Evolutionary conservation across 2,113 vertebrate species (phyloP).

Genomic region (Pitta sordida): DNA sequence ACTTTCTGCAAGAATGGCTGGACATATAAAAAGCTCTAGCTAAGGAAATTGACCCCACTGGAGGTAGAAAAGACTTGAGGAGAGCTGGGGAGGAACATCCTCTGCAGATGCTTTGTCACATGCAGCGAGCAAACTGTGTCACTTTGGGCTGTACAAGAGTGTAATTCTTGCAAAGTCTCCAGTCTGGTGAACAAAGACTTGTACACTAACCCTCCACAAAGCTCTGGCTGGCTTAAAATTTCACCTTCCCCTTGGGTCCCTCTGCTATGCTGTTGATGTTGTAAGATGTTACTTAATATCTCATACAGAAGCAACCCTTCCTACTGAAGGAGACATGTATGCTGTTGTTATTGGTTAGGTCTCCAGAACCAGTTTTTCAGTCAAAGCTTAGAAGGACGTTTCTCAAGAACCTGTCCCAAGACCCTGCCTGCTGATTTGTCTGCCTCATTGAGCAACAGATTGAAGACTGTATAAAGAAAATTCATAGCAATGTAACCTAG

Average conservation of each 20-base stretch:
- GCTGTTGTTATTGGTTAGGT: not conserved
- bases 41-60: not conserved
- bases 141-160: not conserved
- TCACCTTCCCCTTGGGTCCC: not conserved
- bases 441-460: not conserved
- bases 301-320: not conserved
- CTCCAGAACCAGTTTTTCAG: not conserved
- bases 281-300: not conserved
- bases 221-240: not conserved
- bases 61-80: not conserved
- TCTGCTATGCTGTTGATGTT: not conserved
- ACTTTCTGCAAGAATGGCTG: not conserved
- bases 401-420: not conserved
- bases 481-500: not conserved
- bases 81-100: not conserved
- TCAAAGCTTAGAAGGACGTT: not conserved
- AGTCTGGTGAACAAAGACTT: not conserved
- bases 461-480: not conserved
- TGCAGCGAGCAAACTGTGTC: not conserved
- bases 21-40: not conserved
- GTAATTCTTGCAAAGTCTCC: not conserved
- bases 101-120: not conserved
- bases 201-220: not conserved
- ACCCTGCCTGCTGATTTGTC: not conserved
- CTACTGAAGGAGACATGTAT: not conserved